Evolutionary conservation across 2,797 vertebrate genomes (phyloP).

Genomic region (Alauda arvensis): DNA sequence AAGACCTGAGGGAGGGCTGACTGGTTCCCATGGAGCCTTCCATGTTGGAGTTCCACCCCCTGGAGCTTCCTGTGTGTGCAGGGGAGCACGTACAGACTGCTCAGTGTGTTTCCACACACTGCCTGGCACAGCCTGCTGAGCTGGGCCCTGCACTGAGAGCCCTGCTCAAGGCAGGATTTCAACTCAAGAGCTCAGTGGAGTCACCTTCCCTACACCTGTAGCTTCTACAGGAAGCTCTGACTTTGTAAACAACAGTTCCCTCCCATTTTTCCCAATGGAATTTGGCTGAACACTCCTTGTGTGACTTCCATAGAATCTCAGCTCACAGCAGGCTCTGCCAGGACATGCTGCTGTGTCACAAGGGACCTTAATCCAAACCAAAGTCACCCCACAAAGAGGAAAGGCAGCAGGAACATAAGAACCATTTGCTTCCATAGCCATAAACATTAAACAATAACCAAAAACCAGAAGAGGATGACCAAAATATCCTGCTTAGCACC

Average conservation of each 20-base stretch:
- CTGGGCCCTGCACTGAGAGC: background rate
- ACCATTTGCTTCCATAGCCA: background rate
- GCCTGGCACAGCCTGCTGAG: background rate
- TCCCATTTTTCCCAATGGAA: background rate
- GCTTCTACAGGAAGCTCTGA: background rate
- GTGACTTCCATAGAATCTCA: background rate
- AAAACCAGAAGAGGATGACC: background rate
- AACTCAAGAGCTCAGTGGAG: background rate
- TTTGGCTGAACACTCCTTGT: background rate
- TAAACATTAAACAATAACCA: background rate
- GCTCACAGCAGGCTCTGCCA: background rate
- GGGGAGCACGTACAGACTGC: background rate
- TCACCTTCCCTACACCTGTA: background rate
- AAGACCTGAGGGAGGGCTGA: background rate
- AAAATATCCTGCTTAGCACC: background rate
- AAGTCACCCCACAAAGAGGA: background rate
- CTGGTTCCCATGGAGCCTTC: background rate
- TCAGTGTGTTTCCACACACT: background rate
- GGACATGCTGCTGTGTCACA: background rate
- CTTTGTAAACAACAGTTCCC: background rate
- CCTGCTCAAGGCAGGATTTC: background rate
- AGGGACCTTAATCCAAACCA: background rate
- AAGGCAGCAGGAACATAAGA: background rate
- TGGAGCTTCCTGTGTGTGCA: background rate
- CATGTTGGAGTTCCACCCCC: rapidly evolving